Percentiles rank a stretch among this genome's conserved stretches.
Conservation (phyloP, 2,888 invertebrate species). For the Acanthoscelides obtectus region DNA sequence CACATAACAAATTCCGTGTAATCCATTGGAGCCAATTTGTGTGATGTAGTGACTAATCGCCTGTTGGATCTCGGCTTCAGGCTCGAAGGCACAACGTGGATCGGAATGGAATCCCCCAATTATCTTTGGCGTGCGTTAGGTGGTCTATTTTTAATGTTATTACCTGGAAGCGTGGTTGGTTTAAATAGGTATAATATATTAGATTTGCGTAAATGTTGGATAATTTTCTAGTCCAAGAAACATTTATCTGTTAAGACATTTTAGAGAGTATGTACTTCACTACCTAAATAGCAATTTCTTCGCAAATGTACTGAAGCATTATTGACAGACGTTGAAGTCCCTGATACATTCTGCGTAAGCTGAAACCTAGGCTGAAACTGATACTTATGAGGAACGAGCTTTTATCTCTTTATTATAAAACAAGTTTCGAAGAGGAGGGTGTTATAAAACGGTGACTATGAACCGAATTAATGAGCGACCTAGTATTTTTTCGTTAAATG, state of each 20-base stretch:
- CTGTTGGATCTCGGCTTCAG: not conserved
- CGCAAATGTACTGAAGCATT: no score
- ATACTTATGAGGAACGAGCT: no score
- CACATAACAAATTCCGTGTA: slow-evolving; percentile 19
- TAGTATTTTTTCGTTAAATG: no score
- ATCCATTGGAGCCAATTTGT: slow-evolving; percentile 16
- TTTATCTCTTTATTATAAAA: no score
- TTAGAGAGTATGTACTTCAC: no score
- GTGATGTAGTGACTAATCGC: slow-evolving; percentile 13
- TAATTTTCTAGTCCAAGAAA: not conserved
- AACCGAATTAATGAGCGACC: no score
- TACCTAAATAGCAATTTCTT: no score
- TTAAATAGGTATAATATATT: not conserved
- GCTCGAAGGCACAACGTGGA: not conserved
- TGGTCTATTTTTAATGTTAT: not conserved
- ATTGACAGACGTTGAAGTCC: no score
- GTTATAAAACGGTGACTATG: no score
- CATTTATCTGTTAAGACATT: not conserved
- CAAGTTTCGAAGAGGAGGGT: no score
- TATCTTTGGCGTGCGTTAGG: slow-evolving; percentile 2
- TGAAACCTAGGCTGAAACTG: no score
- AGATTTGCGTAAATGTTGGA: not conserved
- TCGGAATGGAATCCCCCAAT: not conserved
- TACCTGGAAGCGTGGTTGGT: not conserved
- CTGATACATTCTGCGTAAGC: no score